phyloP scores from a whole-genome alignment of 2,888 invertebrate genomes.

The Tryphoninae sp. region DNA sequence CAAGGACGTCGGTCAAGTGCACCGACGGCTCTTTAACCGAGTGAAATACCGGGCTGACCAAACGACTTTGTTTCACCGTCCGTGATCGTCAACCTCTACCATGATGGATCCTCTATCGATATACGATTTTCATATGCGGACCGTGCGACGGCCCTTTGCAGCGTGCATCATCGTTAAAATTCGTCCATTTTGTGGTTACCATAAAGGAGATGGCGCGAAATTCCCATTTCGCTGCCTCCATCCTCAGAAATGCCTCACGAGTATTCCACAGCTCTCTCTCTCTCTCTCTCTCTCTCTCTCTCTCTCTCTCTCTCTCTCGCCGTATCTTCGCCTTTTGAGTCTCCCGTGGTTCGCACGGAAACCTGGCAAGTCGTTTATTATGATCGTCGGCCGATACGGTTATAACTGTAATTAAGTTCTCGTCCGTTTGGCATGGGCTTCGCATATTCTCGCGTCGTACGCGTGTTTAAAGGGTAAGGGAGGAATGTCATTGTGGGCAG shows the following conservation, averaged over 20 bases:
- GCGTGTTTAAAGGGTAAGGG: slow-evolving; percentile 17
- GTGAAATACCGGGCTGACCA: slow-evolving; percentile 7
- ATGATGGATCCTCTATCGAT: slow-evolving; percentile 11
- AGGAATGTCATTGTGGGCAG: neutral
- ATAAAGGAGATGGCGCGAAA: slow-evolving; percentile 3
- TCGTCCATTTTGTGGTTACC: slow-evolving; percentile 25
- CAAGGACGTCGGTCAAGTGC: slow-evolving; percentile 12
- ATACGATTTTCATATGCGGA: neutral
- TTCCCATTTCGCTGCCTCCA: slow-evolving; percentile 28
- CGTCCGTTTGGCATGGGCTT: slow-evolving; percentile 60
- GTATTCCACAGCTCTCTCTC: neutral
- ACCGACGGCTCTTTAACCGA: slow-evolving; percentile 4
- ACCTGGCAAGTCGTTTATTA: slow-evolving; percentile 59
- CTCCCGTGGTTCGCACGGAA: slow-evolving; percentile 39
- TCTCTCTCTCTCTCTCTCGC: neutral
- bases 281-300: no score
- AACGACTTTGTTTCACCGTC: slow-evolving; percentile 25
- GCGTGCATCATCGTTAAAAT: slow-evolving; percentile 43
- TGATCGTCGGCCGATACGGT: slow-evolving; percentile 62
- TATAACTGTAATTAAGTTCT: slow-evolving; percentile 66
- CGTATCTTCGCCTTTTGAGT: neutral
- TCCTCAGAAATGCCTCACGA: slow-evolving; percentile 14
- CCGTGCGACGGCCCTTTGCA: neutral
- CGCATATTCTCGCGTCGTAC: slow-evolving; percentile 45
- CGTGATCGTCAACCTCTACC: slow-evolving; percentile 28